phyloP scores from a whole-genome alignment of 1,140 invertebrate species.

The Drosophila persimilis region DNA sequence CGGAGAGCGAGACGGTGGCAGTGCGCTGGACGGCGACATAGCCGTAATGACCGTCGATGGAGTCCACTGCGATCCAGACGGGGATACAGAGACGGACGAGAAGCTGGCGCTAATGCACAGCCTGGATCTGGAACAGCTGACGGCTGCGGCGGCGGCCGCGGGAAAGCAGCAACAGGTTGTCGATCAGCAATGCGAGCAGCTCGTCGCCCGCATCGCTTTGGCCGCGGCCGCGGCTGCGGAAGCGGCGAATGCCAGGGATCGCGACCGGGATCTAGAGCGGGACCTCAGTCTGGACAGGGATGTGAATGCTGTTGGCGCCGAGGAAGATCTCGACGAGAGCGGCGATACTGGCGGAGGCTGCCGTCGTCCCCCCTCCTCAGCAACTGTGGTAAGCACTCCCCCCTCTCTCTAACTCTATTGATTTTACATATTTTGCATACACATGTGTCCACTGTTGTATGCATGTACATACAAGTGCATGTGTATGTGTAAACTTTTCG shows the following conservation, averaged over 20 bases:
- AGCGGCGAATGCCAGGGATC: slow-evolving; percentile 56
- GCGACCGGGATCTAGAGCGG: slow-evolving; percentile 43
- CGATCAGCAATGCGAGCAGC: slow-evolving; percentile 41
- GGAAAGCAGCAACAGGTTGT: slow-evolving; percentile 33
- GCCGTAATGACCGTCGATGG: slow-evolving; percentile 7
- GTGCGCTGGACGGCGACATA: slow-evolving; percentile 37
- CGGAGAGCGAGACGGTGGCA: slow-evolving; percentile 62
- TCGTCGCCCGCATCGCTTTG: slow-evolving; percentile 62
- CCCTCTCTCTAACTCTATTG: slow-evolving; percentile 40
- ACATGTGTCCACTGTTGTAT: slow-evolving; percentile 17
- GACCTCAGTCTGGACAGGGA: slow-evolving; percentile 33
- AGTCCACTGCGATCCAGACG: slow-evolving; percentile 9
- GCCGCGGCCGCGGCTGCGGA: slow-evolving; percentile 64
- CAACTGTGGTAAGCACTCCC: slow-evolving; percentile 66
- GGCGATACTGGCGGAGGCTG: not conserved
- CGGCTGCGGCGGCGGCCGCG: slow-evolving; percentile 45
- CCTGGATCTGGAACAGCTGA: slow-evolving; percentile 70
- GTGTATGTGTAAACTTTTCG: slow-evolving; percentile 25
- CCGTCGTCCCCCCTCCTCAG: slow-evolving; percentile 43
- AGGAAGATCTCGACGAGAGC: slow-evolving; percentile 35
- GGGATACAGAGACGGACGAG: slow-evolving; percentile 52
- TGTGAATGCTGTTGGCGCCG: slow-evolving; percentile 26
- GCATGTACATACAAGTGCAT: slow-evolving; percentile 7
- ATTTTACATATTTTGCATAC: slow-evolving; percentile 54
- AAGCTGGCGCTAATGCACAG: slow-evolving; percentile 70